Conservation (phyloP, 2,888 invertebrate species). For the Gari tellinella region DNA sequence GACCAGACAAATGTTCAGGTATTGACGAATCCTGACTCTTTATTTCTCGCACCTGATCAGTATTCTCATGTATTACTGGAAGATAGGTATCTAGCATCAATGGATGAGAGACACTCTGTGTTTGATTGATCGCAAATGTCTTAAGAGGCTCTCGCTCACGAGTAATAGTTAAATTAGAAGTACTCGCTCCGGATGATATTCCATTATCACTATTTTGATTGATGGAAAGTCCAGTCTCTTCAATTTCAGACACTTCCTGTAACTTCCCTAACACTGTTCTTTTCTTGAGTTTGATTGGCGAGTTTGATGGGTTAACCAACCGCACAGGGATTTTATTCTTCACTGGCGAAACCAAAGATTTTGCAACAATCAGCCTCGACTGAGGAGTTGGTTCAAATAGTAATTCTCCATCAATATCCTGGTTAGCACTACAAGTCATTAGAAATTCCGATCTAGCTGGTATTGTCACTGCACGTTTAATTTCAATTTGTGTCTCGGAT, state of each 20-base stretch:
- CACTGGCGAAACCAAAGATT: conserved; percentile 8
- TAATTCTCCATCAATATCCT: background rate
- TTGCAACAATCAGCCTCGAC: background rate
- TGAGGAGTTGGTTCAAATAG: conserved; percentile 6
- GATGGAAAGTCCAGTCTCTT: background rate
- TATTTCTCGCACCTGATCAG: no score
- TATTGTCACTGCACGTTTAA: conserved; percentile 9
- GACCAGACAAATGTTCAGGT: no score
- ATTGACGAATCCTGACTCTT: no score
- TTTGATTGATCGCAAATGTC: no score
- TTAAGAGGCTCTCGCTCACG: no score
- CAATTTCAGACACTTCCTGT: background rate
- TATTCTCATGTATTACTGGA: no score
- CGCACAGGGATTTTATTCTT: conserved; percentile 16
- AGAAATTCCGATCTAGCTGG: conserved; percentile 25
- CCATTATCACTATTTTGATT: no score
- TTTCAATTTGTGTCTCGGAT: background rate
- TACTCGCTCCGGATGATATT: no score
- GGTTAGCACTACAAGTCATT: background rate
- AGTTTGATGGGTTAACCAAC: conserved; percentile 11
- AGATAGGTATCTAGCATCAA: no score
- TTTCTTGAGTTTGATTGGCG: conserved; percentile 6
- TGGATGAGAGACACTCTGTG: no score
- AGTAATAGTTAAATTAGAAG: no score
- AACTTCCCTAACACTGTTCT: background rate